Conservation (phyloP, 2,888 invertebrate genomes). For the Apotomis turbidana region DNA sequence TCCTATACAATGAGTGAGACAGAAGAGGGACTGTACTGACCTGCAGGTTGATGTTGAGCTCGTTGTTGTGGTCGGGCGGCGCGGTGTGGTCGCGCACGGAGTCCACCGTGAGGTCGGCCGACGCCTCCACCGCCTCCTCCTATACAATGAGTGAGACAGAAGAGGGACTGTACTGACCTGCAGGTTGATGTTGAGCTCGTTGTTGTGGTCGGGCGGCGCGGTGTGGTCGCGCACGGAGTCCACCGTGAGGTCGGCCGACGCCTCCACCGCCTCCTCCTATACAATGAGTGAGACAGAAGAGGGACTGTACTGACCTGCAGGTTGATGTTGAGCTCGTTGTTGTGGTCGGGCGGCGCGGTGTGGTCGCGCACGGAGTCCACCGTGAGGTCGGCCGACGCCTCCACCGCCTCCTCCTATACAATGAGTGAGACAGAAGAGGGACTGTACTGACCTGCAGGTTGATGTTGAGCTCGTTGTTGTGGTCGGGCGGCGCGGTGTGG, state of each 20-base stretch:
- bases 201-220: constrained; percentile 79
- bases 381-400: constrained; percentile 91
- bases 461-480: constrained; percentile 75
- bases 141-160: constrained; percentile 46
- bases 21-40: constrained; percentile 48
- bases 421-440: no score
- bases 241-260: constrained; percentile 94
- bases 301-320: constrained; percentile 63
- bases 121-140: constrained; percentile 75
- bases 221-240: constrained; percentile 97
- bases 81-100: constrained; percentile 94
- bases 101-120: constrained; percentile 96
- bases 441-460: constrained; percentile 70
- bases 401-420: constrained; percentile 73
- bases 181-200: constrained; percentile 76
- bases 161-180: constrained; percentile 59
- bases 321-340: constrained; percentile 75
- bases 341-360: constrained; percentile 84
- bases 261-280: constrained; percentile 75
- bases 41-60: constrained; percentile 79
- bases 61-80: constrained; percentile 79
- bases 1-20: constrained; percentile 60
- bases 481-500: constrained; percentile 86
- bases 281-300: no score
- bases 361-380: constrained; percentile 97